phyloP scores from a whole-genome alignment of 1,140 invertebrate genomes.

The Tetragonula clypearis region DNA sequence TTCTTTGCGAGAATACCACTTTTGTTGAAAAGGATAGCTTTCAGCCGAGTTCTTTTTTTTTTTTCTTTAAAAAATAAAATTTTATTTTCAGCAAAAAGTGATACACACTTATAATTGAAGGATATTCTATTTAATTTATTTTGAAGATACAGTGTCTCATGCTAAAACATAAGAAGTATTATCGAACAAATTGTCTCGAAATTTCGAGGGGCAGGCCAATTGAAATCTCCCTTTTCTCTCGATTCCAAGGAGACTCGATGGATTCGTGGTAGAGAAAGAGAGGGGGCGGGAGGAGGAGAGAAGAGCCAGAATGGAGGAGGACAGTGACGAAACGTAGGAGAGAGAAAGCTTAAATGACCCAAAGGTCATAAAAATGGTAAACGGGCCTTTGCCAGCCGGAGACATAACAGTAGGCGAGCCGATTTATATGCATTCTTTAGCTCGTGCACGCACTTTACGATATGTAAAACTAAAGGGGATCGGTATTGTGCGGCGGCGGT shows the following conservation, averaged over 20 bases:
- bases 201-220: no score
- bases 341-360: constrained; percentile 44
- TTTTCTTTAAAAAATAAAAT: no score
- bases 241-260: constrained; percentile 36
- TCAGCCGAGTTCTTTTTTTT: no score
- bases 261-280: background rate
- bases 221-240: background rate
- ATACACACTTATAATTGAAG: no score
- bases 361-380: constrained; percentile 71
- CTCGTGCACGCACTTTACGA: constrained; percentile 71
- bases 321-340: background rate
- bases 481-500: constrained; percentile 64
- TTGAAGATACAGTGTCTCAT: no score
- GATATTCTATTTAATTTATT: no score
- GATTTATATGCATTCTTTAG: constrained; percentile 75
- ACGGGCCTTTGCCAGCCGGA: constrained; percentile 65
- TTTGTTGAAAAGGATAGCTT: no score
- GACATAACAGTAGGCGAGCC: constrained; percentile 74
- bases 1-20: no score
- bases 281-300: no score
- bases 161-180: no score
- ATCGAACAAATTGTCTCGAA: no score
- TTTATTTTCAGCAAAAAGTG: no score
- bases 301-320: background rate
- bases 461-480: constrained; percentile 72